Evolutionary conservation across 2,113 vertebrate species (phyloP), one percentile per base, ranked within the genome.

Genomic region (Albula goreensis): DNA sequence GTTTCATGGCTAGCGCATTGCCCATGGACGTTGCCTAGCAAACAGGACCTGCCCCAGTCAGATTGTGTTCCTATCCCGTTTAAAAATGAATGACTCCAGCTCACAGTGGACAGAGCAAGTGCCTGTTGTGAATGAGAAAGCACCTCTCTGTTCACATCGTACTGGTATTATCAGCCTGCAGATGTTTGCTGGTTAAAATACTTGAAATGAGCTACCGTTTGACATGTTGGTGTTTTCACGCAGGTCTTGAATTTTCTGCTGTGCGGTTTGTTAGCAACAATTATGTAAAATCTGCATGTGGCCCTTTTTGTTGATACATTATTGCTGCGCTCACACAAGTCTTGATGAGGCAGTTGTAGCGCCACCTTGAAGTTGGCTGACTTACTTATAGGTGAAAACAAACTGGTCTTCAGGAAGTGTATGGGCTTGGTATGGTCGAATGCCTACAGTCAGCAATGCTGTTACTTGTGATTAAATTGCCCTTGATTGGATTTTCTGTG

Each of bases 21-120:
- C 91, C 60, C 93, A 95, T 93, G 88, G 92, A 88, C 90, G 95
- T 97, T 95, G 90, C 96, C 95, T 93, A 93, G 96, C 92, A 93
- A 95, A 94, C 52, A 85, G 85, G 88, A 91, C 91, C 92, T 87
- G 92, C 85, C 92, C 92, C 92, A 94, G 89, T 92, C 87, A 92
- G 95, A 96, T 99, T 94, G 5, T 90, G 96, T 99, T 98, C 94
- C 97, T 91, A 88, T 88, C 92, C 93, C 93, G 96, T 95, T 96
- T 78, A 99, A 98, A 94, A 95, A 97, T 98, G 96, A 90, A 99
- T 96, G 92, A 95, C 92, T 90, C 81, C 87, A 70, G 63, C 49
- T 11, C 17, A 77, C 60, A 66, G 60, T 87, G 89, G 82, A 82
- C 78, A 49, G 0, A 13, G 83, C 31, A 41, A 41, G 31, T 86